Conservation (phyloP, 1,140 invertebrate genomes). For the Caenorhabditis latens region DNA sequence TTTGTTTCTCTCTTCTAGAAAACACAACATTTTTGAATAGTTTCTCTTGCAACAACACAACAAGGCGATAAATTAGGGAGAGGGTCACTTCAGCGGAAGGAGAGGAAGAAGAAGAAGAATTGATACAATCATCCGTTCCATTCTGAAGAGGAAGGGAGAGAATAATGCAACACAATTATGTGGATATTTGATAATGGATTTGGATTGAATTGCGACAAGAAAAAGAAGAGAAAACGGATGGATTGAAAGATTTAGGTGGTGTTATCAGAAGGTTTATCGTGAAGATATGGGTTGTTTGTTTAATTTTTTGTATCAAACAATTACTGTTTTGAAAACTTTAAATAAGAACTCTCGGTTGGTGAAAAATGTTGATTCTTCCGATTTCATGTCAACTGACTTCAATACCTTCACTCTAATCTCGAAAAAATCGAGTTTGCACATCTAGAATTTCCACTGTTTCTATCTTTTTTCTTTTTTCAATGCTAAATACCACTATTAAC, state of each 20-base stretch:
- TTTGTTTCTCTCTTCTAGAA: neutral
- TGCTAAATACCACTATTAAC: too few relatives aligned
- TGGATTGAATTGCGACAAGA: neutral
- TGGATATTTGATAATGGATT: slow-evolving; percentile 54
- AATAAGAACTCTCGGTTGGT: too few relatives aligned
- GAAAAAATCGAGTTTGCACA: too few relatives aligned
- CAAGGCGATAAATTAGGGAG: slow-evolving; percentile 19
- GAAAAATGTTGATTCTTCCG: too few relatives aligned
- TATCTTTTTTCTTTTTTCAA: too few relatives aligned
- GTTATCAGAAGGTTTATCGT: neutral
- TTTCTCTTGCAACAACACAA: neutral
- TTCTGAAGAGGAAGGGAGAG: neutral
- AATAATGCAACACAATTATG: slow-evolving; percentile 33
- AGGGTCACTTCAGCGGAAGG: neutral
- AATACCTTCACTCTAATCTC: too few relatives aligned
- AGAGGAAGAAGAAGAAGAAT: neutral
- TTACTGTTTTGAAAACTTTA: too few relatives aligned
- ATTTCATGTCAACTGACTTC: too few relatives aligned
- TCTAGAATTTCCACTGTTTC: too few relatives aligned
- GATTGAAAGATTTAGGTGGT: neutral
- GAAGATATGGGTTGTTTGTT: too few relatives aligned
- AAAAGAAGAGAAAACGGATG: neutral
- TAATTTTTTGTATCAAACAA: neutral
- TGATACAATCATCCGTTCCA: slow-evolving; percentile 23
- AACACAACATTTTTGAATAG: neutral